These are phyloP conservation scores for Dromiciops gliroides DNA, from an alignment of 2,113 vertebrate genomes.

Conservation along the genomic window DNA sequence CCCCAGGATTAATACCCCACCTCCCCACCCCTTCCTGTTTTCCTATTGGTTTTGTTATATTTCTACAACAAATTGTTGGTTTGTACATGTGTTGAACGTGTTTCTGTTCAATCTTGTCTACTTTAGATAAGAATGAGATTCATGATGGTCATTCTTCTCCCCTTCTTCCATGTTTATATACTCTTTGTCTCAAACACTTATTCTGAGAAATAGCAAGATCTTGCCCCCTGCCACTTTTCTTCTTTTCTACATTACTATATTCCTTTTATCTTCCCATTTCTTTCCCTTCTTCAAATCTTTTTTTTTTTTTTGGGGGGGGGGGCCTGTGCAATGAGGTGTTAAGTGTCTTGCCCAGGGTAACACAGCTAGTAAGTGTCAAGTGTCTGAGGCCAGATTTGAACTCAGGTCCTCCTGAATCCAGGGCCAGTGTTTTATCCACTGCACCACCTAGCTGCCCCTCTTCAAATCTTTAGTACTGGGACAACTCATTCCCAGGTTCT, in stretches of 20 bases:
- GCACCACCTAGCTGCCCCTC: too few species aligned
- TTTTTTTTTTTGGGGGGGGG: too few species aligned
- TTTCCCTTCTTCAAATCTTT: not conserved
- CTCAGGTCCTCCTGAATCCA: too few species aligned
- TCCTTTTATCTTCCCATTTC: not conserved
- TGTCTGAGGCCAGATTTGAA: too few species aligned
- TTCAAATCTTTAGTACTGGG: not conserved
- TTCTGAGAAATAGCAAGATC: not conserved
- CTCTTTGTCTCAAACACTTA: not conserved
- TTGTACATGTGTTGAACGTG: not conserved
- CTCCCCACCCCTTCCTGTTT: not conserved
- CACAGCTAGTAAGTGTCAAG: too few species aligned
- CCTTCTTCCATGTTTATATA: not conserved
- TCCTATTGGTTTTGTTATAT: not conserved
- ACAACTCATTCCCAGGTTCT: not conserved
- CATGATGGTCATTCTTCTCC: not conserved
- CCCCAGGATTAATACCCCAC: not conserved
- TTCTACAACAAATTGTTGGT: not conserved
- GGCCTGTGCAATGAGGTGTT: too few species aligned
- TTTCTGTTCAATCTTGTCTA: not conserved
- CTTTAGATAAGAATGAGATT: not conserved
- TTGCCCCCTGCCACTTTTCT: not conserved
- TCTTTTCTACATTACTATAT: not conserved
- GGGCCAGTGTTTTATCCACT: too few species aligned
- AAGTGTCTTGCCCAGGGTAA: too few species aligned